A percentile compares a stretch with the other conserved stretches of the same genome.
Evolutionary conservation across 1,140 invertebrate species (phyloP).

Genomic region (Venturia canescens): DNA sequence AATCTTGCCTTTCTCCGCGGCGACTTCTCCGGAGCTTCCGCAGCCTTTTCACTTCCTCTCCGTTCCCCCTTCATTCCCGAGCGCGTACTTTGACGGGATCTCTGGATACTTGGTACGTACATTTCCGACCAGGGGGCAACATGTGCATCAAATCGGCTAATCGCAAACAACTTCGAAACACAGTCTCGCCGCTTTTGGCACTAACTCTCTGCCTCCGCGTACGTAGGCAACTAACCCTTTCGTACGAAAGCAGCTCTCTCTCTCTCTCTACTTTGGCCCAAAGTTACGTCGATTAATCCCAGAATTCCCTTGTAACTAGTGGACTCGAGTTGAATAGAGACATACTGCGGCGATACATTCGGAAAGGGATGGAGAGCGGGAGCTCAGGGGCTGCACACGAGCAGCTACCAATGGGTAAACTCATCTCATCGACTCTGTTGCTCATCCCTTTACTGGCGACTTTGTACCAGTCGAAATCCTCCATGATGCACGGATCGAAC

Average conservation of each 20-base stretch:
- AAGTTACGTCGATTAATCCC: slow-evolving; percentile 37
- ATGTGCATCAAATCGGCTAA: slow-evolving; percentile 63
- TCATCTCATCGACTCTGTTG: slow-evolving; percentile 6
- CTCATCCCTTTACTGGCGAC: slow-evolving; percentile 7
- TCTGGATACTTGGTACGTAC: slow-evolving; percentile 28
- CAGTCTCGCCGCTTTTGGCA: slow-evolving; percentile 27
- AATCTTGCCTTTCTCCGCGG: neutral
- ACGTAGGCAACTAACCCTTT: neutral
- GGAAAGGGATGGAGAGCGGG: neutral
- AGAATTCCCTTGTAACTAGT: slow-evolving; percentile 14
- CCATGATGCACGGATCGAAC: slow-evolving; percentile 25
- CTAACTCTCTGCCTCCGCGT: slow-evolving; percentile 10
- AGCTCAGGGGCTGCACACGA: neutral
- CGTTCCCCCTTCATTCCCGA: slow-evolving; percentile 2
- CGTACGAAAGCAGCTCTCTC: neutral
- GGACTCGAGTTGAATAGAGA: slow-evolving; percentile 14
- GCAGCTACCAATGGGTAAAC: slow-evolving; percentile 2
- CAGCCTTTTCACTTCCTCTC: slow-evolving; percentile 16
- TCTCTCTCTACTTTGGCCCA: neutral
- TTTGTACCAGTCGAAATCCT: slow-evolving; percentile 2
- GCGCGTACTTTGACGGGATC: neutral
- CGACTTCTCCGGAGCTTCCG: no score
- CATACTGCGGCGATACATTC: no score
- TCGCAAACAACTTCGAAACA: slow-evolving; percentile 65
- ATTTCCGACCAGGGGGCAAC: slow-evolving; percentile 56